Evolutionary conservation across 2,888 invertebrate genomes (phyloP), one percentile per base, ranked within the genome.

Genomic region (Tipula helvola): DNA sequence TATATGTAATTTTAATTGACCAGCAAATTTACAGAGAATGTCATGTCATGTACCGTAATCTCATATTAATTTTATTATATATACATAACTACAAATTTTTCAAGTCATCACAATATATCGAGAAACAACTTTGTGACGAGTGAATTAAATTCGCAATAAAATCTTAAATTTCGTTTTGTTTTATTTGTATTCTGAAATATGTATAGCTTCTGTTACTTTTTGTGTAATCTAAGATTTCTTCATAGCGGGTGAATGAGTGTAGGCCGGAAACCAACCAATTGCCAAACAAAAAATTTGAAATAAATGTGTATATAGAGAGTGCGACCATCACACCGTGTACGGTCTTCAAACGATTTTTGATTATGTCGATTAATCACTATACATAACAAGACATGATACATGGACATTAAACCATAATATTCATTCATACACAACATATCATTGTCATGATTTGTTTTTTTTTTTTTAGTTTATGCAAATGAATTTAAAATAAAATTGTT

Each of bases 371-470:
- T 71, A 71, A 71, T 71, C 71, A 71, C 71, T 28, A 28, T 28
- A 71, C 71, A 71, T 71, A 71, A 71, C 71, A 28, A 71, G 71
- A 71, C 71, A 71, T 71, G 71, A 28, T 71, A 71, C 71, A 71
- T 71, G 71, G n/a, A 71, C 71, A 71, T 71, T 71, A 71, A 71
- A 71, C 71, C 71, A 71, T 71, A 71, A 71, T 71, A 71, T 71
- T 71, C 71, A 71, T 71, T 71, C 71, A 71, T 57, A 71, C 71
- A 71, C 28, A 71, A 71, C 71, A 71, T 71, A 71, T 71, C 71
- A 71, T 71, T 71, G 71, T 71, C 71, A 71, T 28, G 71, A 71
- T 28, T n/a, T n/a, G n/a, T n/a, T 28, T 28, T 28, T 28, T 71
- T 71, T 71, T 44, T 44, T 52, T 52, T 71, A 12, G 18, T 71